phyloP scores from a whole-genome alignment of 2,113 vertebrate species.

The Camelus bactrianus region DNA sequence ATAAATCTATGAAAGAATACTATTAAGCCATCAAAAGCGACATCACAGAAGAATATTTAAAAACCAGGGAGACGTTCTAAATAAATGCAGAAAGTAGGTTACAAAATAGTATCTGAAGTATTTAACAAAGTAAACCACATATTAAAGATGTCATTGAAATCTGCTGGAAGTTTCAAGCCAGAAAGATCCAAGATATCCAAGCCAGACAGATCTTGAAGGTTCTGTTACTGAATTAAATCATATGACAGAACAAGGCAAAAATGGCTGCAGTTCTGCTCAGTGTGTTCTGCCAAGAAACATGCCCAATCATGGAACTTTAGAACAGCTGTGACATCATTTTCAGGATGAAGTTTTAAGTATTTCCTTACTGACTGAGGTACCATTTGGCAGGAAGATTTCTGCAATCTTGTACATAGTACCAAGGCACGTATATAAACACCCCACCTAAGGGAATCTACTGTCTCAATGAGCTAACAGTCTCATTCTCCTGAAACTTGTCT shows the following conservation, averaged over 20 bases:
- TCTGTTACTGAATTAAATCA: not conserved
- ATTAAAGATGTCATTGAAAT: not conserved
- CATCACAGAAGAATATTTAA: not conserved
- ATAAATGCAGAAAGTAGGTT: not conserved
- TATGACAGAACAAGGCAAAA: conserved; percentile 53
- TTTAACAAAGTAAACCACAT: not conserved
- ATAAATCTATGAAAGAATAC: not conserved
- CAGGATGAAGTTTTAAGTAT: conserved; percentile 30
- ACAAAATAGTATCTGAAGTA: not conserved
- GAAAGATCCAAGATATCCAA: not conserved
- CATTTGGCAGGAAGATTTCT: not conserved
- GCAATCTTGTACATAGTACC: conserved; percentile 46
- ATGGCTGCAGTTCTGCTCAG: not conserved
- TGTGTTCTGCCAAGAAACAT: conserved; percentile 51
- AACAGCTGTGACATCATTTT: conserved; percentile 57
- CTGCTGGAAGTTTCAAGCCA: not conserved
- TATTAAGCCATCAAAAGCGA: conserved; percentile 37
- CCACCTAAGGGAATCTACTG: not conserved
- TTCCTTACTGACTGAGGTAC: conserved; percentile 49
- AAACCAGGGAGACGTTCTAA: conserved; percentile 8
- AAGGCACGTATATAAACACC: not conserved
- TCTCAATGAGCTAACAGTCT: conserved; percentile 18
- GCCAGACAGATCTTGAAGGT: not conserved
- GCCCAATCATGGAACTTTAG: conserved; percentile 36
- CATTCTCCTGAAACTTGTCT: conserved; percentile 58